Base-by-base conservation (phyloP, 1,140 invertebrate species). In the Bursaphelenchus mucronatus region DNA sequence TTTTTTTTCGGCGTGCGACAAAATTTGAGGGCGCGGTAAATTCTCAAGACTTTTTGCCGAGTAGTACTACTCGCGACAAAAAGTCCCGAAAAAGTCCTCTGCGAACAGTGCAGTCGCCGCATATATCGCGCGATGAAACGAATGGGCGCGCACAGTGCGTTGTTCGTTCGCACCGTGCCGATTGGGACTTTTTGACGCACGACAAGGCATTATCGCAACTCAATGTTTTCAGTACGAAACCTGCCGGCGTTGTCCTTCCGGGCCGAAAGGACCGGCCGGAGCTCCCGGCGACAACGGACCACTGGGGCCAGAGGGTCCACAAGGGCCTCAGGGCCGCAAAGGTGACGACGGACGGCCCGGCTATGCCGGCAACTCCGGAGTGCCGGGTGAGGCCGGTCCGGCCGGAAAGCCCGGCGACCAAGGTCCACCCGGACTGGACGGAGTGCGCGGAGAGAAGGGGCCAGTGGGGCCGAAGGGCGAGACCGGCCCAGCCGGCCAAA, bases 371-470 rank as follows among this genome's bases (percentile, higher is more conserved):
- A 61, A 61, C 8, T 47, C 58, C 9, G 58, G 53, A 55, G n/a
- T n/a, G 1, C 53, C n/a, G 7, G 13, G 53, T 7, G 11, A 59
- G 3, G 13, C 57, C 6, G 54, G 54, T 15, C n/a, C 54, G 1
- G 45, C 13, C 40, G 57, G 19, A 59, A 59, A 40, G 15, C 15
- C 15, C 4, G 63, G 57, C 3, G 19, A 41, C 21, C 9, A 15
- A 11, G 55, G 56, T 0, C 15, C 41, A 11, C 55, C 55, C 6
- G 63, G 63, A n/a, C 43, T 40, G 30, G 63, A 64, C 44, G 63
- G 63, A 13, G 44, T 43, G n/a, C n/a, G 47, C 10, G 63, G 63
- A 7, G 17, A 65, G 49, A 64, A 64, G 49, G 63, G 63, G 0
- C 15, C 56, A 6, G 44, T 46, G 0, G 63, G 63, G 0, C 30